Base-by-base conservation (phyloP, 2,797 vertebrate species). In the Rhinatrema bivittatum region DNA sequence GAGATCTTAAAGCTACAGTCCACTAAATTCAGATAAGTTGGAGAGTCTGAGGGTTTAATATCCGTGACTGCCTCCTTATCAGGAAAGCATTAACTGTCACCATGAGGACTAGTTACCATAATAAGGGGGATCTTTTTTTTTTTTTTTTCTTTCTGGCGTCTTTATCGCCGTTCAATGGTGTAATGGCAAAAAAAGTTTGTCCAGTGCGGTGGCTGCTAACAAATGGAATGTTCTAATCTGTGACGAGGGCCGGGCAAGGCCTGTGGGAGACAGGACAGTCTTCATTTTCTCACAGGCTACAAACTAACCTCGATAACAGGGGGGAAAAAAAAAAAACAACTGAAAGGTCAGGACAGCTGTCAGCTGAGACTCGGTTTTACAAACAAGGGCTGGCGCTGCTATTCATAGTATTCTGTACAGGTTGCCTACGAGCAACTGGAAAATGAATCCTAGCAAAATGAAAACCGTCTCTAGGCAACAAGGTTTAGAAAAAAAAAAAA, bases 191-290 rank as follows among this genome's bases (percentile, higher is more conserved):
- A n/a, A 62, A 27, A 54, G 40, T 52, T 41, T 48, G 55, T 57
- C 46, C 41, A 39, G 16, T 1, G 9, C 4, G 30, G 48, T 52
- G 42, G 29, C 4, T 16, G 31, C 33, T 48, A 67, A 74, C 66
- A 64, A 68, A 65, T 16, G 71, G 84, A 87, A 85, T 81, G 84
- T 58, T 63, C 65, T 56, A 66, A 87, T 81, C 86, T 84, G 73
- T 78, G 82, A 56, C 74, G 74, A 63, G 65, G 46, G 69, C 49
- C 72, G 53, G 72, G 74, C 63, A 62, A 76, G 56, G 75, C 50
- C 62, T 60, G 43, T 38, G 59, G 53, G 45, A 87, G 69, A 56
- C 70, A 74, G 62, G 58, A 52, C 67, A 56, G 69, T 46, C 59
- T 55, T 55, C 29, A 38, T 67, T 75, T 79, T 78, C 69, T 73